A percentile compares a stretch with the other conserved stretches of the same genome.
Conservation (phyloP, 2,113 vertebrate genomes). For the Lipophrys pholis region DNA sequence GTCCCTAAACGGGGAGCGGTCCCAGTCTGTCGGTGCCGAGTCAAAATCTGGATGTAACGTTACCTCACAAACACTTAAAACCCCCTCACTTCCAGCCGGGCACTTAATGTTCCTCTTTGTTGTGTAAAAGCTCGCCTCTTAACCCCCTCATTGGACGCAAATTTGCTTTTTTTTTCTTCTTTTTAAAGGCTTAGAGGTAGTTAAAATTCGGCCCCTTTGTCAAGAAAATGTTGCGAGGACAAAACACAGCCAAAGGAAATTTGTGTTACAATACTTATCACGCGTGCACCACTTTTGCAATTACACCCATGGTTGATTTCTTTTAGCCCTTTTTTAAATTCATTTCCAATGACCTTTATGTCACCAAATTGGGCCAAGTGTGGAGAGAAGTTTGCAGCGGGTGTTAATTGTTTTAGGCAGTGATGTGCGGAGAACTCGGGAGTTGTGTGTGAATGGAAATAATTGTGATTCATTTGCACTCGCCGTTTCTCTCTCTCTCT, state of each 20-base stretch:
- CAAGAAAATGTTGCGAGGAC: constrained; percentile 57
- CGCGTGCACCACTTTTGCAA: constrained; percentile 78
- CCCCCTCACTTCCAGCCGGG: not conserved
- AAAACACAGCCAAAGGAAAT: constrained; percentile 65
- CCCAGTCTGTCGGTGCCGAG: constrained; percentile 18
- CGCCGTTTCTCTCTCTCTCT: constrained; percentile 7
- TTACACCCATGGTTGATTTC: constrained; percentile 88
- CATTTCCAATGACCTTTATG: constrained; percentile 87
- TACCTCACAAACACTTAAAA: constrained; percentile 30
- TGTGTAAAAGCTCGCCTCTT: constrained; percentile 13
- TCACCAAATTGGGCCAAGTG: constrained; percentile 74
- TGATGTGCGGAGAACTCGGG: constrained; percentile 75
- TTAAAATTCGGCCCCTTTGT: constrained; percentile 76
- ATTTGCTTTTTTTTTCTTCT: constrained; percentile 47
- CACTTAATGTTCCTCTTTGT: not conserved
- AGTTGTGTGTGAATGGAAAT: constrained; percentile 70
- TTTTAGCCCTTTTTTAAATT: constrained; percentile 84
- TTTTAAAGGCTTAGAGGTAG: constrained; percentile 30
- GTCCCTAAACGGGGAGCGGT: constrained; percentile 16
- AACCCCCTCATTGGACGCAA: constrained; percentile 52
- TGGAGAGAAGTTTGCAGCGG: constrained; percentile 74
- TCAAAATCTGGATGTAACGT: constrained; percentile 29
- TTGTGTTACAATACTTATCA: constrained; percentile 82
- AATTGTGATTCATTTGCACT: constrained; percentile 71
- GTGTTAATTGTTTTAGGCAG: constrained; percentile 84